Percentiles rank a stretch among this genome's conserved stretches.
Evolutionary conservation across 1,140 invertebrate genomes (phyloP).

Genomic region (Epicauta chinensis): DNA sequence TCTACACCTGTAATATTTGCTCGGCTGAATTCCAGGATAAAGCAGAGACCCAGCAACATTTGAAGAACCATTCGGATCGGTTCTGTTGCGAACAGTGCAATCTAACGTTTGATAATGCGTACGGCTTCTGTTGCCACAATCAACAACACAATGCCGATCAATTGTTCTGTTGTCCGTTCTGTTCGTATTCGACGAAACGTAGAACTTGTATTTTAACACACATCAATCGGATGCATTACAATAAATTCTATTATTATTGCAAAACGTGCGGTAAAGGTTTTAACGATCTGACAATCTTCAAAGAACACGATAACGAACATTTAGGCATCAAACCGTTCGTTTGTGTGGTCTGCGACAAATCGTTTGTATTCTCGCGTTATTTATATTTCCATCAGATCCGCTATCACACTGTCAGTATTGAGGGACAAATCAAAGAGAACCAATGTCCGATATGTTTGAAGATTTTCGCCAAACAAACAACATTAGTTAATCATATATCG

Average conservation of each 20-base stretch:
- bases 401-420: conserved; percentile 43
- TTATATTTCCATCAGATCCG: conserved; percentile 38
- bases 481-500: conserved; percentile 48
- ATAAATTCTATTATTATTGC: conserved; percentile 44
- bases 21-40: conserved; percentile 26
- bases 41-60: conserved; percentile 29
- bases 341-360: conserved; percentile 32
- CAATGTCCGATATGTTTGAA: conserved; percentile 42
- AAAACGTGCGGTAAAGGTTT: conserved; percentile 49
- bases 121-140: conserved; percentile 28
- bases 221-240: conserved; percentile 29
- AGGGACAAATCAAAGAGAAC: conserved; percentile 30
- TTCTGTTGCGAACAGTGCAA: conserved; percentile 28
- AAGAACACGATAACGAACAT: conserved; percentile 57
- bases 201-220: conserved; percentile 28
- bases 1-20: conserved; percentile 33
- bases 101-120: conserved; percentile 27
- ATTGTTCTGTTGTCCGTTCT: conserved; percentile 25
- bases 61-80: conserved; percentile 23
- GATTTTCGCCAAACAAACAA: conserved; percentile 43
- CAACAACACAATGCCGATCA: conserved; percentile 21
- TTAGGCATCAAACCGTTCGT: conserved; percentile 60
- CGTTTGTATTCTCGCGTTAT: conserved; percentile 44
- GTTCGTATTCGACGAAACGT: conserved; percentile 23
- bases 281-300: conserved; percentile 27